These are phyloP conservation scores for Natrix natrix DNA, from an alignment of 2,797 vertebrate species.

Conservation along the genomic window DNA sequence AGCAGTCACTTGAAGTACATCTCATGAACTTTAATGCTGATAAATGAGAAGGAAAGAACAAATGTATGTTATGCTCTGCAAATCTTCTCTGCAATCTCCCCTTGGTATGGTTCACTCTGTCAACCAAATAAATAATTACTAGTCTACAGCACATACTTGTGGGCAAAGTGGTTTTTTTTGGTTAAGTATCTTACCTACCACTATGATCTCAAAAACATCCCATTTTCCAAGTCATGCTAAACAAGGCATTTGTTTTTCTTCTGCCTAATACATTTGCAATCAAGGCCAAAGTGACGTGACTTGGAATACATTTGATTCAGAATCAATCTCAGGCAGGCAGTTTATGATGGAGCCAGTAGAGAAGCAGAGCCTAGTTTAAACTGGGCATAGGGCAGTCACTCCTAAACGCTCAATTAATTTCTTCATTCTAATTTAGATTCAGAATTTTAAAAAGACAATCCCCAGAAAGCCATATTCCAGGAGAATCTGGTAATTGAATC, in stretches of 20 bases:
- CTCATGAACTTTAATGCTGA: not conserved
- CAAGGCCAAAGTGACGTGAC: conserved; percentile 44
- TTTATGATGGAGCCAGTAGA: not conserved
- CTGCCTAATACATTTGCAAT: conserved; percentile 57
- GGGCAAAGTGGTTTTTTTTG: conserved; percentile 32
- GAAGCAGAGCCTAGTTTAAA: conserved; percentile 38
- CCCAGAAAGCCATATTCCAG: not conserved
- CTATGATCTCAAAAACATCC: conserved; percentile 47
- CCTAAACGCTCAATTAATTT: conserved; percentile 45
- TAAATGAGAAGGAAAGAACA: conserved; percentile 8
- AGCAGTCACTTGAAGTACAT: not conserved
- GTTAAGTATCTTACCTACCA: conserved; percentile 8
- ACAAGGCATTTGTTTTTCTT: conserved; percentile 45
- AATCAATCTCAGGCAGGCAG: conserved; percentile 54
- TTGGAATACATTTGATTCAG: conserved; percentile 51
- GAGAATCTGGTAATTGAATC: not conserved
- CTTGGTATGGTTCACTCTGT: conserved; percentile 30
- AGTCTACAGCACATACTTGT: not conserved
- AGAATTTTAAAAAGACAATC: conserved; percentile 36
- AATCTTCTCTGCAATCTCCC: not conserved
- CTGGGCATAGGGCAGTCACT: conserved; percentile 40
- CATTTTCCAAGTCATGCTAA: conserved; percentile 55
- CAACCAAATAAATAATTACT: conserved; percentile 37
- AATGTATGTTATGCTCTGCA: not conserved
- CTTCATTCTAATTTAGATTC: conserved; percentile 48